phyloP scores from a whole-genome alignment of 2,113 vertebrate genomes.

The Datnioides undecimradiatus region DNA sequence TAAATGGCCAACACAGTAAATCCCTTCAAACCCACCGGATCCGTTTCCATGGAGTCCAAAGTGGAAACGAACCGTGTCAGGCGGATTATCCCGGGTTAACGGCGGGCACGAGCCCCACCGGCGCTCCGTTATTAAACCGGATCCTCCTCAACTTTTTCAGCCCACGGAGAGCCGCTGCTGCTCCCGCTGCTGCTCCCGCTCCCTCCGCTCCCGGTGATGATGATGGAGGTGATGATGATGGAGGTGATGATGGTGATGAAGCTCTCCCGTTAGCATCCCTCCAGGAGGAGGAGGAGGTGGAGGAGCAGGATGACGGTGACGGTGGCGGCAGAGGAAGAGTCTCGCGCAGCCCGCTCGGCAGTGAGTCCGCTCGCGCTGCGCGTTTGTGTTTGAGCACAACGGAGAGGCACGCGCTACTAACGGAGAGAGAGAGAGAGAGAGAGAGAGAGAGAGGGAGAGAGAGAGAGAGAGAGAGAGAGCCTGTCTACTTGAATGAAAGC shows the following conservation, averaged over 20 bases:
- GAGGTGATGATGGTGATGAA: constrained; percentile 27
- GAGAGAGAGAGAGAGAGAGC: constrained; percentile 6
- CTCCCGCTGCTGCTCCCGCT: not conserved
- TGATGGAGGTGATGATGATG: constrained; percentile 16
- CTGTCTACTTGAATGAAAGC: not conserved
- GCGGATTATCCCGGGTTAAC: constrained; percentile 39
- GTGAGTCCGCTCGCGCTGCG: constrained; percentile 32
- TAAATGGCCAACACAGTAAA: constrained; percentile 11
- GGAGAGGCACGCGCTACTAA: constrained; percentile 55
- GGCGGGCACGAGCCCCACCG: constrained; percentile 33
- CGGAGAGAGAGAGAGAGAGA: not conserved
- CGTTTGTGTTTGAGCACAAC: constrained; percentile 23
- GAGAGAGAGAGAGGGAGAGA: constrained; percentile 12
- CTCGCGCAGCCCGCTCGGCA: constrained; percentile 32
- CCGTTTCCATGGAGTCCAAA: constrained; percentile 22
- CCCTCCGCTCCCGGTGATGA: not conserved
- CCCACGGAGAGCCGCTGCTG: constrained; percentile 34
- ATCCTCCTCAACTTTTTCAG: constrained; percentile 69
- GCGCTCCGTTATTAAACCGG: constrained; percentile 29
- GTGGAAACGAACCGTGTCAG: not conserved
- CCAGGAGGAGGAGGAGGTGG: constrained; percentile 29
- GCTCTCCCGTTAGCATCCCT: constrained; percentile 42
- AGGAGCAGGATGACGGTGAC: not conserved
- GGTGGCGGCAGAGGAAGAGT: constrained; percentile 27
- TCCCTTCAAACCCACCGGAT: constrained; percentile 3